Evolutionary conservation across 1,140 invertebrate species (phyloP).

Genomic region (Oedothorax gibbosus): DNA sequence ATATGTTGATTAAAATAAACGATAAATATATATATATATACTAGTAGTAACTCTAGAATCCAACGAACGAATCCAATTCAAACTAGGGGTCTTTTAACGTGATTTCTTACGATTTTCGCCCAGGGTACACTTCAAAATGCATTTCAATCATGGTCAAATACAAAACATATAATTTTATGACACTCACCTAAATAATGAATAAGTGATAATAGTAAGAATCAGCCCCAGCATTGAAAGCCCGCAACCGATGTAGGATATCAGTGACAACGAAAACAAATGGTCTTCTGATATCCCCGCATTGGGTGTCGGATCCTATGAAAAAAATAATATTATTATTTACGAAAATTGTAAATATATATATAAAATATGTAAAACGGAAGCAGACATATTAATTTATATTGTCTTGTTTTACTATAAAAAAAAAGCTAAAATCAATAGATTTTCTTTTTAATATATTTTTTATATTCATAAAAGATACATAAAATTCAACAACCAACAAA

Average conservation of each 20-base stretch:
- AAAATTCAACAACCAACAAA: too few relatives aligned
- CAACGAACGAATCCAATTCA: too few relatives aligned
- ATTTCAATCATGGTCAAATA: background rate
- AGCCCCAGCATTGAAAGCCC: constrained; percentile 70
- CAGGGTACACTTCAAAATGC: too few relatives aligned
- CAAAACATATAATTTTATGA: background rate
- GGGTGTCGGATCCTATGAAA: constrained; percentile 67
- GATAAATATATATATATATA: too few relatives aligned
- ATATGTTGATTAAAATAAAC: too few relatives aligned
- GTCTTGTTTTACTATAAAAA: too few relatives aligned
- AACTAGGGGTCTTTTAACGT: too few relatives aligned
- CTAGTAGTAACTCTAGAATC: too few relatives aligned
- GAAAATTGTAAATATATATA: background rate
- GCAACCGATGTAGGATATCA: constrained; percentile 72
- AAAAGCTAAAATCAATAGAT: too few relatives aligned
- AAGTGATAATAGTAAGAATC: constrained; percentile 70
- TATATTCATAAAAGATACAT: too few relatives aligned
- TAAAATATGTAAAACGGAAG: background rate
- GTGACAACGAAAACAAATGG: constrained; percentile 68
- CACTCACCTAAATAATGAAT: constrained; percentile 70
- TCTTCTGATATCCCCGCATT: constrained; percentile 63
- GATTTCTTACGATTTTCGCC: too few relatives aligned
- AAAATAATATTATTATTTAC: constrained; percentile 26
- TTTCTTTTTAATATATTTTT: too few relatives aligned
- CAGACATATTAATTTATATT: background rate